Evolutionary conservation across 2,888 invertebrate species (phyloP).

Genomic region (Oligia fasciuncula): DNA sequence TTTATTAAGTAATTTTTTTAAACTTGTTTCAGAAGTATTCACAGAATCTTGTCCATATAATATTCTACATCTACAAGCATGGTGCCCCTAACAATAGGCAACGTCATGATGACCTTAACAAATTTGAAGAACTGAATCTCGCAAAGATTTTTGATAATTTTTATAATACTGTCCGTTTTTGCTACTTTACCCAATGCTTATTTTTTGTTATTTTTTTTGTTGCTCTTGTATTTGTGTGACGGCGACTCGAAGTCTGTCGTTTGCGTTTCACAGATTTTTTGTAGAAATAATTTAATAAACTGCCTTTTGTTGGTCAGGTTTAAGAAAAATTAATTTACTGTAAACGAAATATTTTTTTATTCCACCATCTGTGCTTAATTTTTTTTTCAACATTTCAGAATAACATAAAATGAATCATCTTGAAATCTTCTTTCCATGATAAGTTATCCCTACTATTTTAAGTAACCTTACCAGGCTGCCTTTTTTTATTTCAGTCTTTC

Average conservation of each 20-base stretch:
- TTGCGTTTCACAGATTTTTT: slow-evolving; percentile 69
- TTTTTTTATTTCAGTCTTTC: not conserved
- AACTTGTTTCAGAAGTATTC: not conserved
- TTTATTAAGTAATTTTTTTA: not conserved
- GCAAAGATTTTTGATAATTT: slow-evolving; percentile 70
- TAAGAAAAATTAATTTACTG: slow-evolving; percentile 60
- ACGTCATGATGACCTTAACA: slow-evolving; percentile 85
- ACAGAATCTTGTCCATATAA: not conserved
- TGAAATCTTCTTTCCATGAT: not conserved
- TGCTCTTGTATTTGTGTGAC: slow-evolving; percentile 70
- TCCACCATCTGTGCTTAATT: slow-evolving; percentile 45
- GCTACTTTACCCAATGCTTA: slow-evolving; percentile 72
- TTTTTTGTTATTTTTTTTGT: slow-evolving; percentile 67
- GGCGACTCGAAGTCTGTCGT: slow-evolving; percentile 85
- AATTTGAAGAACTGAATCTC: slow-evolving; percentile 72
- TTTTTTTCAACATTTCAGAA: slow-evolving; percentile 11
- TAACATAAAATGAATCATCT: not conserved
- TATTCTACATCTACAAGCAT: slow-evolving; percentile 3
- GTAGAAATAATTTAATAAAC: slow-evolving; percentile 72
- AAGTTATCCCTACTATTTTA: no score
- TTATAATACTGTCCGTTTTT: slow-evolving; percentile 72
- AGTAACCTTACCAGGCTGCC: no score
- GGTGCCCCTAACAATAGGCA: slow-evolving; percentile 64
- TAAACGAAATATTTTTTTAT: slow-evolving; percentile 45
- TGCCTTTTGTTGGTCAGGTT: slow-evolving; percentile 65